Conservation (phyloP, 2,113 vertebrate species). For the Formicarius rufipectus region DNA sequence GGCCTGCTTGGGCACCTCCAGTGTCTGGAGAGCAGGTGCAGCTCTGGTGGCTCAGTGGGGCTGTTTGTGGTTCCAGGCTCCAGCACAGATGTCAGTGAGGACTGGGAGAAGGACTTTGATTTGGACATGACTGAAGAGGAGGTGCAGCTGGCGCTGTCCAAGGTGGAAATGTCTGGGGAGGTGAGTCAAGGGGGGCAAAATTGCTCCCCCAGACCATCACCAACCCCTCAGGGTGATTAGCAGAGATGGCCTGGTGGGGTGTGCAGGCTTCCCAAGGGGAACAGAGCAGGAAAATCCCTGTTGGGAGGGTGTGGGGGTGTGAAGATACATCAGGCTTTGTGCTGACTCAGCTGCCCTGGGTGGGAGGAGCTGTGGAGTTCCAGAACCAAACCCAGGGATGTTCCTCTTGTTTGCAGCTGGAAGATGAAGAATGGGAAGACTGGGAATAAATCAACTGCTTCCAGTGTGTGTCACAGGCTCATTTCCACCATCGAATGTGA, state of each 20-base stretch:
- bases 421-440: slow-evolving; percentile 96
- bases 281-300: not conserved
- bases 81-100: slow-evolving; percentile 96
- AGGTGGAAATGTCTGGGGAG: slow-evolving; percentile 87
- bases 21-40: not conserved
- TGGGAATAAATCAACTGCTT: slow-evolving; percentile 84
- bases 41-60: not conserved
- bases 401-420: slow-evolving; percentile 79
- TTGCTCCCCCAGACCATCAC: not conserved
- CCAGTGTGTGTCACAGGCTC: slow-evolving; percentile 49
- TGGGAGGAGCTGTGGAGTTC: not conserved
- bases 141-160: slow-evolving; percentile 91
- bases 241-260: not conserved
- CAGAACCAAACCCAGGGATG: not conserved
- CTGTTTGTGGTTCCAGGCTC: slow-evolving; percentile 80
- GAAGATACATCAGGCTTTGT: not conserved
- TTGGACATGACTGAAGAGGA: slow-evolving; percentile 99
- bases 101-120: slow-evolving; percentile 99
- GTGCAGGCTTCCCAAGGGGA: not conserved
- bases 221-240: not conserved
- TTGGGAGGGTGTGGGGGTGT: not conserved
- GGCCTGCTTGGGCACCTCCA: not conserved
- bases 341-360: not conserved
- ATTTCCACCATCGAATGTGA: slow-evolving; percentile 53
- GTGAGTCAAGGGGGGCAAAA: slow-evolving; percentile 63